Conservation (phyloP, 2,888 invertebrate species). For the Pheosia tremula region DNA sequence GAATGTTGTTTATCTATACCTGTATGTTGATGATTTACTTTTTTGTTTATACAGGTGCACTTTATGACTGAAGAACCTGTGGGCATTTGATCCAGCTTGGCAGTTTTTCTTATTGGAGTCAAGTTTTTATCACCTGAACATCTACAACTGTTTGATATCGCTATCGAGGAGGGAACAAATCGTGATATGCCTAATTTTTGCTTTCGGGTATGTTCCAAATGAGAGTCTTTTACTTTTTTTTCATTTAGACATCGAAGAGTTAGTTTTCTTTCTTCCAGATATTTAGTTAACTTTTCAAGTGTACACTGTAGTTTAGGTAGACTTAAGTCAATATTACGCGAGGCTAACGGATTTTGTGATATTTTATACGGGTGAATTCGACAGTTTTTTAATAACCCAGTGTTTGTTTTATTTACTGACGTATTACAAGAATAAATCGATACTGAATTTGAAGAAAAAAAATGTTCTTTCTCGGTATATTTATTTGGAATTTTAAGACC, state of each 20-base stretch:
- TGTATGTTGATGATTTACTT: not conserved
- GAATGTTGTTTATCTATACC: not conserved
- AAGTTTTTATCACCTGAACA: not conserved
- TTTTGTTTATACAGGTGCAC: not conserved
- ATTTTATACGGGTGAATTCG: not conserved
- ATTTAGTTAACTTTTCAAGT: slow-evolving; percentile 1
- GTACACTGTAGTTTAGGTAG: slow-evolving; percentile 1
- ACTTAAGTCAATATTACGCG: not conserved
- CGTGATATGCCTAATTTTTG: not conserved
- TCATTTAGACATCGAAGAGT: not conserved
- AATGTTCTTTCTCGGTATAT: not conserved
- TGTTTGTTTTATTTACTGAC: not conserved
- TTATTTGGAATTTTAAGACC: not conserved
- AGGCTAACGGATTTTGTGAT: not conserved
- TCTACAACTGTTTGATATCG: not conserved
- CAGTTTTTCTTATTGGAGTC: not conserved
- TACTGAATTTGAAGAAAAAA: not conserved
- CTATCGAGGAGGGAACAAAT: not conserved
- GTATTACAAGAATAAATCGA: not conserved
- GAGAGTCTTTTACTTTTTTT: not conserved
- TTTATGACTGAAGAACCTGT: not conserved
- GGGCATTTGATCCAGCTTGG: too few relatives aligned
- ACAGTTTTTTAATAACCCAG: not conserved
- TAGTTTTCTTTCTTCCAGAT: not conserved
- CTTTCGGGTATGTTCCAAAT: not conserved